phyloP scores from a whole-genome alignment of 2,113 vertebrate species.

The Eupsittula cactorum region DNA sequence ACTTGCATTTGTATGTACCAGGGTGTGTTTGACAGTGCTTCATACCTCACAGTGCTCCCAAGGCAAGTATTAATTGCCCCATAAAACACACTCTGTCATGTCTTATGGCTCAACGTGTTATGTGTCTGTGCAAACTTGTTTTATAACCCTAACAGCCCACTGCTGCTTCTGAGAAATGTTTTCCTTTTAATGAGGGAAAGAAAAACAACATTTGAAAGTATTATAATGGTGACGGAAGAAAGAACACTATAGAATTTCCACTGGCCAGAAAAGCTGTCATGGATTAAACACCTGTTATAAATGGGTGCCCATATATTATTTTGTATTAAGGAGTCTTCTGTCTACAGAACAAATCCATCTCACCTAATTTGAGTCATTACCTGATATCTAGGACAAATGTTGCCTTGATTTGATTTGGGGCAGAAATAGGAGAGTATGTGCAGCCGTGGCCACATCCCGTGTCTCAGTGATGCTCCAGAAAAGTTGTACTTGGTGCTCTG shows the following conservation, averaged over 20 bases:
- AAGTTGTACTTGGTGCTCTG: neutral
- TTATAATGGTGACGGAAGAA: slow-evolving; percentile 21
- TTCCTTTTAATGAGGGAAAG: slow-evolving; percentile 36
- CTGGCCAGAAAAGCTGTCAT: neutral
- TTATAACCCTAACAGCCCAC: slow-evolving; percentile 49
- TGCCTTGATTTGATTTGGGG: neutral
- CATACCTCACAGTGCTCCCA: slow-evolving; percentile 9
- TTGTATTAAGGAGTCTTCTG: neutral
- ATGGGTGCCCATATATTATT: slow-evolving; percentile 13
- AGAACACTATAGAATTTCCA: slow-evolving; percentile 36
- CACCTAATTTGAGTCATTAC: neutral
- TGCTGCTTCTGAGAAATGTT: slow-evolving; percentile 48
- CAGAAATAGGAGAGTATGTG: neutral
- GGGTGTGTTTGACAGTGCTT: slow-evolving; percentile 35
- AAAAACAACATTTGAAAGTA: slow-evolving; percentile 55
- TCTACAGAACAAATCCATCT: neutral
- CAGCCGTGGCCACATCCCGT: neutral
- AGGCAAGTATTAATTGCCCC: slow-evolving; percentile 62
- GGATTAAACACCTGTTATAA: slow-evolving; percentile 35
- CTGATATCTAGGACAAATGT: neutral
- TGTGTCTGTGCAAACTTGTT: slow-evolving; percentile 53
- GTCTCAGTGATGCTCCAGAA: neutral
- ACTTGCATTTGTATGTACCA: neutral
- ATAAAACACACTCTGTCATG: slow-evolving; percentile 61
- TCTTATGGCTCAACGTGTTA: slow-evolving; percentile 34